Conservation (phyloP, 2,113 vertebrate species). For the Taxidea taxus region DNA sequence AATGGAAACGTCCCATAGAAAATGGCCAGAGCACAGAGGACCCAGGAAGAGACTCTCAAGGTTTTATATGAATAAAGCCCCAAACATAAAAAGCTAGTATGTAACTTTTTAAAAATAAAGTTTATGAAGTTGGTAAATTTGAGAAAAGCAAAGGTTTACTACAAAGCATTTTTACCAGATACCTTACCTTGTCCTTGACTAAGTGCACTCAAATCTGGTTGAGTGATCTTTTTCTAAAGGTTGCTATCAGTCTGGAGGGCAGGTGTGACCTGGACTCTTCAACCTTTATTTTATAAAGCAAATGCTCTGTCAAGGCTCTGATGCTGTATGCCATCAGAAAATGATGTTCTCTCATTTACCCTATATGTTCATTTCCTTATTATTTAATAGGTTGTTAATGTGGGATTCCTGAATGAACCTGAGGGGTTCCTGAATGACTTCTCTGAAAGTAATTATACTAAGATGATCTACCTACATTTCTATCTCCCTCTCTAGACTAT, state of each 20-base stretch:
- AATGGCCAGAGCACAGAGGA: neutral
- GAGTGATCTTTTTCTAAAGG: neutral
- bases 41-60: neutral
- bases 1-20: neutral
- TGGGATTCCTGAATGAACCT: neutral
- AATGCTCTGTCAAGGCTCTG: neutral
- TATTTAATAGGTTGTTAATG: neutral
- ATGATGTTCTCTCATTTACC: neutral
- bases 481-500: neutral
- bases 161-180: neutral
- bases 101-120: neutral
- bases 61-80: neutral
- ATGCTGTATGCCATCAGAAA: neutral
- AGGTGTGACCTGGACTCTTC: neutral
- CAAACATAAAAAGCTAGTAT: neutral
- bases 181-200: neutral
- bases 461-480: neutral
- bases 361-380: neutral
- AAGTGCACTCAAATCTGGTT: neutral
- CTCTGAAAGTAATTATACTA: neutral
- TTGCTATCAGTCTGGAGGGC: neutral
- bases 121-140: neutral
- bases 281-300: neutral
- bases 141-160: neutral
- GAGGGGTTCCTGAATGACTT: neutral